A percentile compares a stretch with the other conserved stretches of the same genome.
Conservation (phyloP, 2,888 invertebrate species). For the Thyatira batis region DNA sequence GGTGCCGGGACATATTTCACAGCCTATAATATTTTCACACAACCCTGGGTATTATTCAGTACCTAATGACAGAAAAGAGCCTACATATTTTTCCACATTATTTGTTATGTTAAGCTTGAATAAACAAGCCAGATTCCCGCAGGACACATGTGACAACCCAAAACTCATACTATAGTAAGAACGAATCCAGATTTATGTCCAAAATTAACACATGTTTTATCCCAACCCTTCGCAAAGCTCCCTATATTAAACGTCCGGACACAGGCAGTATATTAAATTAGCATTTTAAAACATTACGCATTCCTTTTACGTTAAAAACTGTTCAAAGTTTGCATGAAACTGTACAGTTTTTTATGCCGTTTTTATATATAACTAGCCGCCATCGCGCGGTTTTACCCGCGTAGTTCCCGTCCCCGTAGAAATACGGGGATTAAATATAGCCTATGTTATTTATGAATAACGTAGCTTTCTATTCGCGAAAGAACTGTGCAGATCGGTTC, state of each 20-base stretch:
- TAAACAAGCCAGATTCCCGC: neutral
- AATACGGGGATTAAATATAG: too few species aligned
- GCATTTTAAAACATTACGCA: neutral
- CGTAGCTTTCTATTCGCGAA: too few species aligned
- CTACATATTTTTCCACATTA: too few species aligned
- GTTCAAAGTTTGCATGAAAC: neutral
- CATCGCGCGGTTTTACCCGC: too few species aligned
- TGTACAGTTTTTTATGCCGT: neutral
- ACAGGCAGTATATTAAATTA: neutral
- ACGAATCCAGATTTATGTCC: neutral
- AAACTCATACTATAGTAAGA: neutral
- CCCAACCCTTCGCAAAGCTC: neutral
- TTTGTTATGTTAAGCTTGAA: too few species aligned
- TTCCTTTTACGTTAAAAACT: neutral
- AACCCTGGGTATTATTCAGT: too few species aligned
- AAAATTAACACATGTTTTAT: neutral
- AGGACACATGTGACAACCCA: neutral
- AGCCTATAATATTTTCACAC: too few species aligned
- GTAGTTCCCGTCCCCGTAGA: too few species aligned
- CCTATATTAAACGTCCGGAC: neutral
- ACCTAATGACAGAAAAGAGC: too few species aligned
- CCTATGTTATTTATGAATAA: too few species aligned
- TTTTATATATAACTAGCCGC: neutral
- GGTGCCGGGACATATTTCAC: too few species aligned
- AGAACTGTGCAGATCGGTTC: too few species aligned